Evolutionary conservation across 2,888 invertebrate genomes (phyloP).

Genomic region (Drosophila kanekoi): DNA sequence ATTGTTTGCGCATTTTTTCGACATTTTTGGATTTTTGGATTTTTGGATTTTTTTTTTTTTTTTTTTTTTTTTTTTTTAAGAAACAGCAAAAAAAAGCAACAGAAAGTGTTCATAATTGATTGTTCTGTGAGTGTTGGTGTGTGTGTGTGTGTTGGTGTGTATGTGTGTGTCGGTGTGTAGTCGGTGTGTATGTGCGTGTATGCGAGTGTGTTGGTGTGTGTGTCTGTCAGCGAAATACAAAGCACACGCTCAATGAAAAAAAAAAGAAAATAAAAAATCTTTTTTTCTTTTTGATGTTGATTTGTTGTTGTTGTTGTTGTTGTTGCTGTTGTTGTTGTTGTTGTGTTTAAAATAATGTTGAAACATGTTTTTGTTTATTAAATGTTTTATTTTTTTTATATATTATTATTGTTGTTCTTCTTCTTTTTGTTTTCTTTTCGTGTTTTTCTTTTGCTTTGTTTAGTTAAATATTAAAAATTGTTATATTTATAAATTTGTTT

Average conservation of each 20-base stretch:
- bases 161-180: slow-evolving; percentile 21
- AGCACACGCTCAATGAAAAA: slow-evolving; percentile 46
- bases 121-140: slow-evolving; percentile 1
- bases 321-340: slow-evolving; percentile 31
- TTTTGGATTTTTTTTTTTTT: not conserved
- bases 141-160: slow-evolving; percentile 11
- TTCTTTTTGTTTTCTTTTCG: slow-evolving; percentile 36
- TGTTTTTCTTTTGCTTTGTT: slow-evolving; percentile 40
- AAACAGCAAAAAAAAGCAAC: slow-evolving; percentile 1
- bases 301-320: slow-evolving; percentile 27
- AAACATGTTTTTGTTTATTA: slow-evolving; percentile 45
- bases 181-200: slow-evolving; percentile 5
- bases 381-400: slow-evolving; percentile 35
- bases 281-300: slow-evolving; percentile 21
- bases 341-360: slow-evolving; percentile 53
- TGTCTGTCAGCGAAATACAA: slow-evolving; percentile 44
- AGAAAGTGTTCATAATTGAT: no score
- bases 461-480: slow-evolving; percentile 71
- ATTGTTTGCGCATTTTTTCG: slow-evolving; percentile 57
- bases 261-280: not conserved
- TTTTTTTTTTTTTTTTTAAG: slow-evolving; percentile 4
- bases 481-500: slow-evolving; percentile 71
- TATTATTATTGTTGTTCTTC: slow-evolving; percentile 57
- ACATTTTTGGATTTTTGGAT: slow-evolving; percentile 8
- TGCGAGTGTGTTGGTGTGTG: slow-evolving; percentile 13